phyloP scores from a whole-genome alignment of 2,113 vertebrate species.

The Sorex fumeus region DNA sequence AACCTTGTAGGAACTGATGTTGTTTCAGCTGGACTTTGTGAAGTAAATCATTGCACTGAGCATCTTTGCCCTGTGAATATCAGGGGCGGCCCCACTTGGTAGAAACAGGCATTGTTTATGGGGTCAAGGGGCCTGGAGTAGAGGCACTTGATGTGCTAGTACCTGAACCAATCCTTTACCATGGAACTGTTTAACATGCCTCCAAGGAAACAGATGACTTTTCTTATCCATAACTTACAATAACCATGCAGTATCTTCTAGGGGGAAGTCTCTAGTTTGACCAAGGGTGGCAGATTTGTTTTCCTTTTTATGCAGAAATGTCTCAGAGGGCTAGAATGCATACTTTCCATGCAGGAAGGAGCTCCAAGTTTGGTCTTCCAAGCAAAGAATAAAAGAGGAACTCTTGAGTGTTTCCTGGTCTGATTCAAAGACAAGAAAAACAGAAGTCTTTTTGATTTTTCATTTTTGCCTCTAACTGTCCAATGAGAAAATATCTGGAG shows the following conservation, averaged over 20 bases:
- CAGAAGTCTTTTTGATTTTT: slow-evolving; percentile 74
- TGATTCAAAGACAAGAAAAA: no score
- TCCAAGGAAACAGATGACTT: slow-evolving; percentile 89
- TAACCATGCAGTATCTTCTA: slow-evolving; percentile 94
- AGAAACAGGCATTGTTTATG: slow-evolving; percentile 80
- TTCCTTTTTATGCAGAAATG: no score
- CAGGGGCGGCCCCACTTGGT: slow-evolving; percentile 92
- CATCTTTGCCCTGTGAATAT: slow-evolving; percentile 92
- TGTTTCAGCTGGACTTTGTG: slow-evolving; percentile 87
- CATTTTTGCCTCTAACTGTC: slow-evolving; percentile 95
- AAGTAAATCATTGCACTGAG: slow-evolving; percentile 73
- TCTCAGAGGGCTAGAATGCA: no score
- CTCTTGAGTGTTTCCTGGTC: no score
- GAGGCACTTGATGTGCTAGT: slow-evolving; percentile 87
- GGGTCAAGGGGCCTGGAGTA: slow-evolving; percentile 81
- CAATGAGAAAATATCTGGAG: slow-evolving; percentile 94
- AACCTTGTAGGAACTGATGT: slow-evolving; percentile 90
- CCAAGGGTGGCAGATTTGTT: no score
- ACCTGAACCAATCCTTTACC: slow-evolving; percentile 85
- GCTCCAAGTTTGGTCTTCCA: no score
- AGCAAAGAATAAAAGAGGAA: no score
- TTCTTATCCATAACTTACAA: slow-evolving; percentile 92
- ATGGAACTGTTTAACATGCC: slow-evolving; percentile 84
- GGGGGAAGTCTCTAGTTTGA: slow-evolving; percentile 88
- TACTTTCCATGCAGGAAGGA: no score